phyloP scores from a whole-genome alignment of 1,140 invertebrate genomes.

The Sycophila sp. region DNA sequence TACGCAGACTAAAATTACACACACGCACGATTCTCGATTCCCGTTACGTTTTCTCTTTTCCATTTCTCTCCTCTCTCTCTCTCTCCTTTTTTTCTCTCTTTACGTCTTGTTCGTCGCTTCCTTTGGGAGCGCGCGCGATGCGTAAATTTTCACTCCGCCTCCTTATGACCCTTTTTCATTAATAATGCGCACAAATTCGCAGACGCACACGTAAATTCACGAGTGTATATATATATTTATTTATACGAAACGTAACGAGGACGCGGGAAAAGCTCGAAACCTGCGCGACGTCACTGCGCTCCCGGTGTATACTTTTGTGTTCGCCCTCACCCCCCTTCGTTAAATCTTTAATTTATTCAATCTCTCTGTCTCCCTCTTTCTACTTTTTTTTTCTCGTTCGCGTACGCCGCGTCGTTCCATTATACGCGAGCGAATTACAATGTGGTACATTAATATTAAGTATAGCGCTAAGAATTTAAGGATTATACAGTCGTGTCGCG shows the following conservation, averaged over 20 bases:
- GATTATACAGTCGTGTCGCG: background rate
- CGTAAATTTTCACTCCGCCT: background rate
- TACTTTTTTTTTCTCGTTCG: background rate
- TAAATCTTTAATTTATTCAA: background rate
- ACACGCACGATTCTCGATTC: slow-evolving; percentile 7
- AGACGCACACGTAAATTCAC: no score
- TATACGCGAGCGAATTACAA: background rate
- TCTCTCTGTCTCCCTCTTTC: background rate
- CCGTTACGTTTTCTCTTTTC: slow-evolving; percentile 26
- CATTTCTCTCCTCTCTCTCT: background rate
- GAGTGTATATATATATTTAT: slow-evolving; percentile 22
- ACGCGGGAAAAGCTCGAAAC: slow-evolving; percentile 22
- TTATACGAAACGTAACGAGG: slow-evolving; percentile 15
- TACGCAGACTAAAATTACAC: slow-evolving; percentile 28
- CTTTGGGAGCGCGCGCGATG: no score
- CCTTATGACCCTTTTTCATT: slow-evolving; percentile 1
- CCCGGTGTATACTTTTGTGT: no score
- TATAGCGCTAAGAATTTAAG: background rate
- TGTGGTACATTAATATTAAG: background rate
- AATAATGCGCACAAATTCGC: slow-evolving; percentile 22
- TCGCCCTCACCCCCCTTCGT: no score
- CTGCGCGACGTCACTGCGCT: slow-evolving; percentile 6
- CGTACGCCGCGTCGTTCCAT: background rate
- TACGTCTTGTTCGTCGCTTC: background rate
- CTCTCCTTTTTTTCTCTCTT: background rate